Conservation (phyloP, 2,113 vertebrate species). For the Pyrgilauda ruficollis region DNA sequence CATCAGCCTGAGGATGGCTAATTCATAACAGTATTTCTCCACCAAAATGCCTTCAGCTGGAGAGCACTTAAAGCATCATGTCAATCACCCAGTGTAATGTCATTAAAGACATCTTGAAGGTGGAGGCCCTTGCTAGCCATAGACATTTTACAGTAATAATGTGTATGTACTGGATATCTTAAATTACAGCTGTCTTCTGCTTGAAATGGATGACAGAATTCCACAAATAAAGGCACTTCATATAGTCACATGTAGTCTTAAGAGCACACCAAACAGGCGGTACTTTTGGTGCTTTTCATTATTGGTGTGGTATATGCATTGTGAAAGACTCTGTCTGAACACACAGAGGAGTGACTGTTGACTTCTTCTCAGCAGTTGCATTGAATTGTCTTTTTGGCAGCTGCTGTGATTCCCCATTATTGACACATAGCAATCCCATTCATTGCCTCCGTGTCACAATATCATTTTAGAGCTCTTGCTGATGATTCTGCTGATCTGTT, state of each 20-base stretch:
- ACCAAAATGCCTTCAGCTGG: background rate
- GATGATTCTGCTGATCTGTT: background rate
- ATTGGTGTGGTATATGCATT: background rate
- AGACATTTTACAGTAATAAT: background rate
- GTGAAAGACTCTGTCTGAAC: background rate
- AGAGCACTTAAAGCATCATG: background rate
- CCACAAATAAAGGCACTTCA: background rate
- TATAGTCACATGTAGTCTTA: too few relatives aligned
- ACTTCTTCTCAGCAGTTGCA: background rate
- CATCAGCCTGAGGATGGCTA: background rate
- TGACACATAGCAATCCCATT: background rate
- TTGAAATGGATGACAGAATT: background rate
- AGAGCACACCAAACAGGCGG: rapidly evolving
- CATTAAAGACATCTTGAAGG: background rate
- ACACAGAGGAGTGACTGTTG: background rate
- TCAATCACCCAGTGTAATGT: background rate
- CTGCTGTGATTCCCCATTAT: rapidly evolving
- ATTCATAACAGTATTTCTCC: background rate
- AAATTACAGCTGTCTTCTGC: background rate
- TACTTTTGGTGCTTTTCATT: background rate
- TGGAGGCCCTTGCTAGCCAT: background rate
- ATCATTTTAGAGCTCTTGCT: background rate
- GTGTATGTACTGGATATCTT: background rate
- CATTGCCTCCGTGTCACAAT: background rate
- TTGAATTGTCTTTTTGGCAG: background rate